A percentile compares a stretch with the other conserved stretches of the same genome.
Evolutionary conservation across 2,888 invertebrate species (phyloP).

Genomic region (Lymantria monacha): DNA sequence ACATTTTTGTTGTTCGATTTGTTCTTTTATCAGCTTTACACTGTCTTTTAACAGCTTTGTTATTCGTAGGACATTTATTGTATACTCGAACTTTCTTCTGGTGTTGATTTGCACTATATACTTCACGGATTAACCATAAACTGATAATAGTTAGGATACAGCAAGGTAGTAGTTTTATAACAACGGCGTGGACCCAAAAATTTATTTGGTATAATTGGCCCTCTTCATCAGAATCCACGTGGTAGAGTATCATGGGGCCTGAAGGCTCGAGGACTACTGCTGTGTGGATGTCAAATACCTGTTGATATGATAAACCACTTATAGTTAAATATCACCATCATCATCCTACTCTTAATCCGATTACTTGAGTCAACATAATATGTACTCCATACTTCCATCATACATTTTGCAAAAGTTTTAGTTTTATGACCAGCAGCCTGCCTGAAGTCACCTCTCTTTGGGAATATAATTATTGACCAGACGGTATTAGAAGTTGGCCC

Average conservation of each 20-base stretch:
- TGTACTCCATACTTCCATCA: too few relatives aligned
- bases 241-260: slow-evolving; percentile 70
- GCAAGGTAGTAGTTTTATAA: slow-evolving; percentile 91
- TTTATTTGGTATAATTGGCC: slow-evolving; percentile 86
- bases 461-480: too few relatives aligned
- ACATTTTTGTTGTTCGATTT: slow-evolving; percentile 94
- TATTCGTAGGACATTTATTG: slow-evolving; percentile 66
- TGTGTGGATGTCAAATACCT: slow-evolving; percentile 77
- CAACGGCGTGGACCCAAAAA: slow-evolving; percentile 91
- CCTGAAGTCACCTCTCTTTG: too few relatives aligned
- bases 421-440: too few relatives aligned
- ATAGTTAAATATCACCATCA: too few relatives aligned
- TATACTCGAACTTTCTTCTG: slow-evolving; percentile 83
- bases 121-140: slow-evolving; percentile 86
- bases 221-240: slow-evolving; percentile 80
- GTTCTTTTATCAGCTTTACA: slow-evolving; percentile 69
- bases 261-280: slow-evolving; percentile 76
- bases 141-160: slow-evolving; percentile 88
- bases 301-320: slow-evolving; percentile 10
- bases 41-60: slow-evolving; percentile 63
- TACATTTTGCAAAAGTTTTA: too few relatives aligned
- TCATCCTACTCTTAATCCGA: too few relatives aligned
- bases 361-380: too few relatives aligned
- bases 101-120: slow-evolving; percentile 87
- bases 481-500: too few relatives aligned